Percentiles rank a stretch among this genome's conserved stretches.
Conservation (phyloP, 1,140 invertebrate genomes). For the Proales similis region DNA sequence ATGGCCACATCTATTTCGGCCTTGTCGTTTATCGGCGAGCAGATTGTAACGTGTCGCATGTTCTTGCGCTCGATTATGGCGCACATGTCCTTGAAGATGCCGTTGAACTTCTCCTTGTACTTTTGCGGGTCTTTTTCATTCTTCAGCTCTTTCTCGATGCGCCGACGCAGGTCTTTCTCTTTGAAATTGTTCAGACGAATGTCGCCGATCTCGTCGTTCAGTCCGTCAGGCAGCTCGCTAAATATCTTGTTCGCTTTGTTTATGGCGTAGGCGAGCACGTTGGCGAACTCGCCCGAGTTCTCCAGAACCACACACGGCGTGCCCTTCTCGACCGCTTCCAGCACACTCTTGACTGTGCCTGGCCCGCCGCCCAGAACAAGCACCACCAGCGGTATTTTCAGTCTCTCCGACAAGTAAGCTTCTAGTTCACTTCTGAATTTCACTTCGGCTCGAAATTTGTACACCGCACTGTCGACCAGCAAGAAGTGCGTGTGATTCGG, state of each 20-base stretch:
- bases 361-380: conserved; percentile 51
- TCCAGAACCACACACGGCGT: conserved; percentile 51
- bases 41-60: conserved; percentile 20
- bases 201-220: no score
- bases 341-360: conserved; percentile 48
- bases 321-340: conserved; percentile 44
- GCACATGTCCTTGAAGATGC: no score
- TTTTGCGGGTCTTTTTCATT: no score
- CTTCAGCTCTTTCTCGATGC: no score
- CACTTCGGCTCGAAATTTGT: conserved; percentile 10
- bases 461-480: conserved; percentile 53
- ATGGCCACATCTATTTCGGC: conserved; percentile 34
- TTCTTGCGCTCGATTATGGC: no score
- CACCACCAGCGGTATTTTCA: conserved; percentile 44
- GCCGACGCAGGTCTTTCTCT: no score
- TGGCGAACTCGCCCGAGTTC: conserved; percentile 38
- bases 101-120: no score
- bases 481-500: conserved; percentile 56
- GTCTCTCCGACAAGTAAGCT: background rate
- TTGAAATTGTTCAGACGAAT: no score
- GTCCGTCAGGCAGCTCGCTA: no score
- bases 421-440: conserved; percentile 20
- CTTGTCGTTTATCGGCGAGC: background rate
- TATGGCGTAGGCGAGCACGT: conserved; percentile 19
- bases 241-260: conserved; percentile 7